Conservation (phyloP, 2,888 invertebrate genomes). For the Volucella inanis region DNA sequence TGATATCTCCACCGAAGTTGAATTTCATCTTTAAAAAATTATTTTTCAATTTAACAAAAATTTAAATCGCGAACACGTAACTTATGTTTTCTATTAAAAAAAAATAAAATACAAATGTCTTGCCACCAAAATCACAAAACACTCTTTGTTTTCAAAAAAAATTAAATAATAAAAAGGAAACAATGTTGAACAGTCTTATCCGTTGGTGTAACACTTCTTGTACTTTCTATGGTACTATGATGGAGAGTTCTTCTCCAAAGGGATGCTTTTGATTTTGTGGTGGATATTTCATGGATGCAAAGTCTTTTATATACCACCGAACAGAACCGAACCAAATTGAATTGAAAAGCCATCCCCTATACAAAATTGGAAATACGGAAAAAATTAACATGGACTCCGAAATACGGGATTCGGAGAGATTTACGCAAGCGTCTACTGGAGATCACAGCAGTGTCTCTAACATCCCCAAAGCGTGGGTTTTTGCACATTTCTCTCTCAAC, state of each 20-base stretch:
- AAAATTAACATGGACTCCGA: constrained; percentile 48
- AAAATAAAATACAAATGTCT: not conserved
- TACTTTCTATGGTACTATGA: constrained; percentile 23
- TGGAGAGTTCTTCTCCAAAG: constrained; percentile 51
- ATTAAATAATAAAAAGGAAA: not conserved
- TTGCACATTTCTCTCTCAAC: constrained; percentile 64
- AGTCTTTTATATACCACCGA: constrained; percentile 80
- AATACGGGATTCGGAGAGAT: constrained; percentile 60
- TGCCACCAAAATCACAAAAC: constrained; percentile 17
- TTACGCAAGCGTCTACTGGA: constrained; percentile 71
- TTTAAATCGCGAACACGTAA: constrained; percentile 30
- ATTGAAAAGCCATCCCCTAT: constrained; percentile 41
- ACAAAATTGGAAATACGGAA: constrained; percentile 14
- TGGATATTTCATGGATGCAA: constrained; percentile 76
- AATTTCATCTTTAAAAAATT: constrained; percentile 78
- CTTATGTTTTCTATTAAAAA: not conserved
- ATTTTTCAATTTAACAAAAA: constrained; percentile 15
- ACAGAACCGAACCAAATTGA: constrained; percentile 15
- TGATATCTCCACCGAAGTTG: constrained; percentile 76
- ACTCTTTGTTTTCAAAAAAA: not conserved
- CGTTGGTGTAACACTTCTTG: constrained; percentile 48
- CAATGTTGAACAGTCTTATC: constrained; percentile 1
- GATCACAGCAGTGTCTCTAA: constrained; percentile 41
- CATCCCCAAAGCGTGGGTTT: constrained; percentile 13
- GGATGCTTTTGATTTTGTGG: constrained; percentile 77